Evolutionary conservation across 2,797 vertebrate species (phyloP).

Genomic region (Sphenodon punctatus): DNA sequence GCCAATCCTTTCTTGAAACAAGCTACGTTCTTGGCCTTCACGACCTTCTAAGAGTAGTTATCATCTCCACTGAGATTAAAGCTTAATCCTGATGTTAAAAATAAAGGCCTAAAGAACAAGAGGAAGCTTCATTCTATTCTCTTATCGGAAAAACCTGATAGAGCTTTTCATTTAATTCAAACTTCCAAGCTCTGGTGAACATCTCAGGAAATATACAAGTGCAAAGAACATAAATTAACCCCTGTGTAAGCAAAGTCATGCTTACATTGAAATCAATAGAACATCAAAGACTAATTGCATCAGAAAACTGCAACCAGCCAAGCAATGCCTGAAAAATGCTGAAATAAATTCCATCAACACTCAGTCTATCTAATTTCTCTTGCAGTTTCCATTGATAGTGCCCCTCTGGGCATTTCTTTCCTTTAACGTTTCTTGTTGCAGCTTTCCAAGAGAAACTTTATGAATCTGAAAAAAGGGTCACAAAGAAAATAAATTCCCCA

Average conservation of each 20-base stretch:
- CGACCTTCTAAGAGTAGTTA: too few relatives aligned
- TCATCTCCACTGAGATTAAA: neutral
- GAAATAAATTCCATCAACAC: neutral
- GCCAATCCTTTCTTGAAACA: too few relatives aligned
- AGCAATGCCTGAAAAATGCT: neutral
- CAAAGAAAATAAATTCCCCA: neutral
- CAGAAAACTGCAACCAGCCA: neutral
- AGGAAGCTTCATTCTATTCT: neutral
- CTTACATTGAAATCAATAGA: slow-evolving; percentile 4
- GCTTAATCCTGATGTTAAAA: neutral
- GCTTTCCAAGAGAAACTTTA: neutral
- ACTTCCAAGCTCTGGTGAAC: neutral
- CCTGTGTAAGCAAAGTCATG: neutral
- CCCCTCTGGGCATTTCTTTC: neutral
- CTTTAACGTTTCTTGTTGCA: neutral
- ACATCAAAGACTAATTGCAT: neutral
- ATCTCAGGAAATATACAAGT: neutral
- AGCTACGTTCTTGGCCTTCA: too few relatives aligned
- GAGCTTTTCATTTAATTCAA: neutral
- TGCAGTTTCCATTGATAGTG: neutral
- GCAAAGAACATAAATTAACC: neutral
- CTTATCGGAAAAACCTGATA: neutral
- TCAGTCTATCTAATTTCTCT: neutral
- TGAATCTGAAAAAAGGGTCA: neutral
- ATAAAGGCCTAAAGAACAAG: neutral